Percentiles rank a stretch among this genome's conserved stretches.
Evolutionary conservation across 2,888 invertebrate genomes (phyloP).

Genomic region (Eupithecia pulchellata): DNA sequence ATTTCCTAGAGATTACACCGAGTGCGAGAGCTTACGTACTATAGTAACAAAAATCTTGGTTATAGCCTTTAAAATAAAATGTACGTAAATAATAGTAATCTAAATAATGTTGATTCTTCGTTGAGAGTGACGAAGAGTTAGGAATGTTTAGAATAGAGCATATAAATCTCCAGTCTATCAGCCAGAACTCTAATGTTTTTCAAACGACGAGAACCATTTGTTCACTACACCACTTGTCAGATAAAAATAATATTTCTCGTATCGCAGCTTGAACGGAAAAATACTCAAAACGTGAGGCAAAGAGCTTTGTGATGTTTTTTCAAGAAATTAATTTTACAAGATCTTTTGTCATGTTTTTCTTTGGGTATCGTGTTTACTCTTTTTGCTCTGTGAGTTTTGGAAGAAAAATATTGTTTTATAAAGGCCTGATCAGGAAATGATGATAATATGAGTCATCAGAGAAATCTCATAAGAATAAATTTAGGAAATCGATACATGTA

Average conservation of each 20-base stretch:
- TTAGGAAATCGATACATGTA: no score
- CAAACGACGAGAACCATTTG: constrained; percentile 41
- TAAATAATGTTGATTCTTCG: neutral
- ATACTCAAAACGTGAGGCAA: neutral
- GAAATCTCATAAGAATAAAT: no score
- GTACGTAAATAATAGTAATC: no score
- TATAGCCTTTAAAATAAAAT: no score
- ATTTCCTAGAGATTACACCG: no score
- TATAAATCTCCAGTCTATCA: constrained; percentile 4
- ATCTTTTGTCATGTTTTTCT: neutral
- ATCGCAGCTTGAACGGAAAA: neutral
- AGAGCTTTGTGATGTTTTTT: neutral
- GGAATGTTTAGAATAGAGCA: neutral
- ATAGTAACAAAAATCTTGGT: no score
- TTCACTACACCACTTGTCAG: constrained; percentile 26
- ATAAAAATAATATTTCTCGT: constrained; percentile 18
- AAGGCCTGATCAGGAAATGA: no score
- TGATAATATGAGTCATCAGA: no score
- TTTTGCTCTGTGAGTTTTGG: neutral
- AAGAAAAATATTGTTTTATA: neutral
- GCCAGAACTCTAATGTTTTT: constrained; percentile 36
- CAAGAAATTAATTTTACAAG: neutral
- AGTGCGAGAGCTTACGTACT: no score
- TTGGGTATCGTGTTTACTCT: neutral
- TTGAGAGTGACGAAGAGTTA: constrained; percentile 13